A percentile compares a stretch with the other conserved stretches of the same genome.
These are phyloP conservation scores for Campoplex capitator DNA, from an alignment of 2,888 invertebrate genomes.

Conservation along the genomic window DNA sequence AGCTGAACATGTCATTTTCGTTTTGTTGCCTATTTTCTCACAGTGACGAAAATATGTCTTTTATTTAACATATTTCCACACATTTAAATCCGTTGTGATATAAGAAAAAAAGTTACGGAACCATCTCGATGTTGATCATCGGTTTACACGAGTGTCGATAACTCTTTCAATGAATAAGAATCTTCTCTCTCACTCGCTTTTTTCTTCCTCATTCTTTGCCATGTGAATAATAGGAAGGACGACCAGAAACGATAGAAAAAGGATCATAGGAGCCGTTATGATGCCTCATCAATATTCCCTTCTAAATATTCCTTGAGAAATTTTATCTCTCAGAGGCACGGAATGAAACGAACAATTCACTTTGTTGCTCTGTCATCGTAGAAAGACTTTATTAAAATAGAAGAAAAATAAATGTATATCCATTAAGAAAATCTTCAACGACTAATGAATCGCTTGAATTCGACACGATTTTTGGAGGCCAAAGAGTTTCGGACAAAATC, in stretches of 20 bases:
- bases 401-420: neutral
- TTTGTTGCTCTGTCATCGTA: neutral
- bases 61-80: neutral
- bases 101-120: slow-evolving; percentile 41
- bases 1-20: neutral
- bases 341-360: neutral
- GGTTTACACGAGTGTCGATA: slow-evolving; percentile 13
- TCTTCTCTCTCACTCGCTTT: slow-evolving; percentile 7
- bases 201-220: neutral
- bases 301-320: neutral
- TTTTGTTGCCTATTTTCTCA: neutral
- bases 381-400: neutral
- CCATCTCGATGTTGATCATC: slow-evolving; percentile 25
- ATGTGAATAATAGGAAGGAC: slow-evolving; percentile 2
- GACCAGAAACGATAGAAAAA: neutral
- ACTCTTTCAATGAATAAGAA: slow-evolving; percentile 25
- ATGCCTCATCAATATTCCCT: neutral
- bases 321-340: neutral
- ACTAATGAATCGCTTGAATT: neutral
- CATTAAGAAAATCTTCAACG: neutral
- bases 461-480: neutral
- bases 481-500: neutral
- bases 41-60: neutral
- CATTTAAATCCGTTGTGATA: slow-evolving; percentile 1
- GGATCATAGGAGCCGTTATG: neutral